These are phyloP conservation scores for Xerus inauris DNA, from an alignment of 2,113 vertebrate species.

Conservation along the genomic window DNA sequence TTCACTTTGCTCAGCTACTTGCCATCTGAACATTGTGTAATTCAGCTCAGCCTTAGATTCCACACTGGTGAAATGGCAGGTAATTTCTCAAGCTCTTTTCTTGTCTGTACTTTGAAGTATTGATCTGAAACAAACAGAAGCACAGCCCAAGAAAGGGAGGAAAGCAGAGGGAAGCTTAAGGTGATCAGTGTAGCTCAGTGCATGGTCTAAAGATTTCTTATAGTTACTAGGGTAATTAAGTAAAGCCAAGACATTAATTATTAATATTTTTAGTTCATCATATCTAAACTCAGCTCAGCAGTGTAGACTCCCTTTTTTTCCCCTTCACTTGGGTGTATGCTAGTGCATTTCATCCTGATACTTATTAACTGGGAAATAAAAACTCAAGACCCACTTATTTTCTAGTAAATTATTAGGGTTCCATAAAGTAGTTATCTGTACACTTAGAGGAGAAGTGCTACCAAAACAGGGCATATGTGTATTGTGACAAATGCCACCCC, in stretches of 20 bases:
- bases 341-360: background rate
- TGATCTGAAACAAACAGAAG: background rate
- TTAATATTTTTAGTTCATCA: background rate
- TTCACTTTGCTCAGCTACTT: background rate
- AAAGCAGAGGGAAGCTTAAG: accelerated
- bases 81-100: background rate
- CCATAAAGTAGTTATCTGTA: background rate
- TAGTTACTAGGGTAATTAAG: background rate
- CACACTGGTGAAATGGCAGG: background rate
- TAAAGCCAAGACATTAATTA: background rate
- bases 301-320: background rate
- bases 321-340: background rate
- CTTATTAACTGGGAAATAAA: background rate
- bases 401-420: background rate
- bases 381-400: background rate
- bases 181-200: background rate
- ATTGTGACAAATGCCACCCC: background rate
- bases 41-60: background rate
- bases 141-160: background rate
- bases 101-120: background rate
- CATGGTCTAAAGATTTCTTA: background rate
- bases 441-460: background rate
- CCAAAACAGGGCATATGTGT: background rate
- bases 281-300: background rate
- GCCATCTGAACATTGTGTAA: background rate